Base-by-base conservation (phyloP, 2,113 vertebrate species). In the Bambusicola thoracicus region DNA sequence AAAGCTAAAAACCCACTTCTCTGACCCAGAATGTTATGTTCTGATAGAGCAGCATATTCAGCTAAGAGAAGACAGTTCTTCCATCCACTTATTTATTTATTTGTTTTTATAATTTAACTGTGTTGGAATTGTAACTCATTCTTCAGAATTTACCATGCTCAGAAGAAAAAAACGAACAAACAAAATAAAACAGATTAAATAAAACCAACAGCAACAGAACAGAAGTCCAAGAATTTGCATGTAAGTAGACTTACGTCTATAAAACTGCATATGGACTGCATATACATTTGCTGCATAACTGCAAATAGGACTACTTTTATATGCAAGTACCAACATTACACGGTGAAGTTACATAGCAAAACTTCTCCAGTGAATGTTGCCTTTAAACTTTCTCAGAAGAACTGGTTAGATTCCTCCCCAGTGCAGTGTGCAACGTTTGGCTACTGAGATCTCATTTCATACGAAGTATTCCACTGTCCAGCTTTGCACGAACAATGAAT, bases 61-160 rank as follows among this genome's bases (percentile, higher is more conserved):
- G 68, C 27, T 87, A 90, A 93, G 83, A 88, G 68, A 78, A 96
- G 94, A 53, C 15, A 53, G 27, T 27, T 53, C 93, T 90, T 69
- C 24, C 69, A 38, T 66, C 73, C 56, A 11, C 75, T 80, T 66
- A 2, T 34, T 32, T 58, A 20, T 20, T 20, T 58, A 34, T 22
- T 21, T 58, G 21, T 58, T 34, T 58, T 58, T 19, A 27, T 40
- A 40, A 51, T 85, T 85, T 82, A 1, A 0, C 30, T 87, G 3
- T 40, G 8, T 34, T 73, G 18, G 38, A 29, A 59, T 4, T 8
- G 3, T 29, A 30, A 25, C 36, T 56, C 24, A 72, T 18, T 24
- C 44, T 49, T 11, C 9, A 61, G 48, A 80, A 21, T 24, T 46
- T 46, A 70, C 14, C 0, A 2, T 29, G 18, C 20, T 53, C 46